Percentiles rank a stretch among this genome's conserved stretches.
Evolutionary conservation across 2,797 vertebrate genomes (phyloP).

Genomic region (Pterois miles): DNA sequence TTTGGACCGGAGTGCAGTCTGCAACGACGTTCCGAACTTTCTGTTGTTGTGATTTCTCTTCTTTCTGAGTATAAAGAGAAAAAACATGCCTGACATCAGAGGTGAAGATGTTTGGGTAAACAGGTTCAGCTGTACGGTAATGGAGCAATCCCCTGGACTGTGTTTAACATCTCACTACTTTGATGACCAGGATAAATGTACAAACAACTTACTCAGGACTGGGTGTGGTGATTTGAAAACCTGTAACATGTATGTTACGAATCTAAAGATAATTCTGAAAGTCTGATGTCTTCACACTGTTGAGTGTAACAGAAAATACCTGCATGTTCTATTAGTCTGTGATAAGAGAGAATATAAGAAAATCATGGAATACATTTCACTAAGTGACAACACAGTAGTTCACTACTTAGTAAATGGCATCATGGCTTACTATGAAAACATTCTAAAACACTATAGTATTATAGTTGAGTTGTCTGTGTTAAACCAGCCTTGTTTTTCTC

Average conservation of each 20-base stretch:
- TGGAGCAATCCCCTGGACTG: neutral
- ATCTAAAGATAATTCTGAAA: neutral
- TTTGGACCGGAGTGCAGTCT: conserved; percentile 52
- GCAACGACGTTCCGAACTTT: conserved; percentile 65
- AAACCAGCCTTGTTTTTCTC: neutral
- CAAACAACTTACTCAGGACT: neutral
- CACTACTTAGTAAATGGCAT: neutral
- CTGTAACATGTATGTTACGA: neutral
- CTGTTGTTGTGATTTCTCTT: conserved; percentile 73
- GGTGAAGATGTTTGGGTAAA: neutral
- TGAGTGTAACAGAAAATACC: neutral
- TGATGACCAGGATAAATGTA: neutral
- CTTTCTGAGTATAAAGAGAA: conserved; percentile 73
- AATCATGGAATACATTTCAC: neutral
- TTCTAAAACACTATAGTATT: neutral
- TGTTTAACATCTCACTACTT: neutral
- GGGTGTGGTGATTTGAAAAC: neutral
- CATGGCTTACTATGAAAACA: neutral
- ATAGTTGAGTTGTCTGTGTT: neutral
- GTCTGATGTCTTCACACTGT: neutral
- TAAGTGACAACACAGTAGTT: neutral
- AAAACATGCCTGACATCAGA: neutral
- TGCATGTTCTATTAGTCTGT: neutral
- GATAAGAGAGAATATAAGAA: neutral
- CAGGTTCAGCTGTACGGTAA: neutral